A percentile compares a stretch with the other conserved stretches of the same genome.
Conservation (phyloP, 2,797 vertebrate genomes). For the Liparis tanakae region DNA sequence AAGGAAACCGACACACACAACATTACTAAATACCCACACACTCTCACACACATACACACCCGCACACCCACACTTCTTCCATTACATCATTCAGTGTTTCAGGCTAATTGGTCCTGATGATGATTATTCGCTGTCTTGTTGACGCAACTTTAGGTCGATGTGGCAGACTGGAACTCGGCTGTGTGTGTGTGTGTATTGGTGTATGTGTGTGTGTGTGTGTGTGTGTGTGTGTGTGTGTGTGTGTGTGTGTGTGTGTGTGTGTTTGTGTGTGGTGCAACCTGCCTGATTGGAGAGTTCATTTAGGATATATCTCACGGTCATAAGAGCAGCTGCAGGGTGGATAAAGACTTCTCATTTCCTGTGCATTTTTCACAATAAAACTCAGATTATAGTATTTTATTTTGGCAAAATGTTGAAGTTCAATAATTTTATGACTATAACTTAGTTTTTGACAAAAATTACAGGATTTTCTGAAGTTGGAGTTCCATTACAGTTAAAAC, state of each 20-base stretch:
- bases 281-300: too few relatives aligned
- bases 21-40: slow-evolving; percentile 11
- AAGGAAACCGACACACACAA: slow-evolving; percentile 34
- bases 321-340: too few relatives aligned
- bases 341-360: too few relatives aligned
- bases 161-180: too few relatives aligned
- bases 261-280: too few relatives aligned
- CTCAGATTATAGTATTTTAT: too few relatives aligned
- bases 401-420: not conserved
- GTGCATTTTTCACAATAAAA: too few relatives aligned
- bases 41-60: not conserved
- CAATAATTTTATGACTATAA: too few relatives aligned
- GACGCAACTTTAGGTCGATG: not conserved
- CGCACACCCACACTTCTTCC: not conserved
- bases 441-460: not conserved
- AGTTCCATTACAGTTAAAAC: not conserved
- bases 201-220: too few relatives aligned
- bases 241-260: too few relatives aligned
- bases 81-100: not conserved
- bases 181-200: too few relatives aligned
- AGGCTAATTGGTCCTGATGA: not conserved
- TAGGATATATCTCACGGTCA: not conserved
- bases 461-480: not conserved
- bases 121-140: not conserved
- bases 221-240: too few relatives aligned